A percentile compares a stretch with the other conserved stretches of the same genome.
These are phyloP conservation scores for Crambe crambe DNA, from an alignment of 37 sponge, comb jelly and placozoan species.

Conservation along the genomic window DNA sequence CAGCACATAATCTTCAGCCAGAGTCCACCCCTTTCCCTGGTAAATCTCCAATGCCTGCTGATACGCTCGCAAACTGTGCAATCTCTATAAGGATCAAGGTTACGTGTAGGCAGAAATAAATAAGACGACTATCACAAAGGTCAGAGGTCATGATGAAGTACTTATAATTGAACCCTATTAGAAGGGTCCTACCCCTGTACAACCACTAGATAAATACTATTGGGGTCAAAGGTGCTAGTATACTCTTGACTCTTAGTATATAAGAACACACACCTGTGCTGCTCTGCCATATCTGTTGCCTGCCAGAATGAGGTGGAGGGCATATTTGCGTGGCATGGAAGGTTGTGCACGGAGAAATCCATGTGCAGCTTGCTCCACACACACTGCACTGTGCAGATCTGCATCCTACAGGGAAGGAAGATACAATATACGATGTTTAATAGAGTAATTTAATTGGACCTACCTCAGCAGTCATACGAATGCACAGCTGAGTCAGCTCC, in stretches of 20 bases:
- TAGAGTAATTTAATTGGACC: too few species aligned
- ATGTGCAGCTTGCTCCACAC: conserved; percentile 92
- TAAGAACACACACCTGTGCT: conserved; percentile 50
- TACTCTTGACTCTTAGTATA: background rate
- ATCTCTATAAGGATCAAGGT: conserved; percentile 18
- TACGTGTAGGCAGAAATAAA: too few species aligned
- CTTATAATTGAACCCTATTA: too few species aligned
- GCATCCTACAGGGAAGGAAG: conserved; percentile 19
- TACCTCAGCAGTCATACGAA: conserved; percentile 57
- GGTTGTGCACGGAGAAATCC: conserved; percentile 67
- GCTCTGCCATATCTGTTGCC: conserved; percentile 82
- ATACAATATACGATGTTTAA: too few species aligned
- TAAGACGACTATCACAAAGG: too few species aligned
- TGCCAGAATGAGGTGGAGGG: conserved; percentile 88
- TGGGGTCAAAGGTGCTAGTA: too few species aligned
- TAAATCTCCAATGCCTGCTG: conserved; percentile 69
- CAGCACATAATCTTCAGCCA: conserved; percentile 79
- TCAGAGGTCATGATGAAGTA: too few species aligned
- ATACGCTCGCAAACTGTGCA: conserved; percentile 57
- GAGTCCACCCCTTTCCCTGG: conserved; percentile 60
- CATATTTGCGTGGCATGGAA: conserved; percentile 81
- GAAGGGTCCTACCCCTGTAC: too few species aligned
- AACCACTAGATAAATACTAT: too few species aligned
- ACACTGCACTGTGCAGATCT: conserved; percentile 80
- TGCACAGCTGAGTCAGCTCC: conserved; percentile 61